Conservation (phyloP, 2,113 vertebrate species). For the Echinops telfairi region DNA sequence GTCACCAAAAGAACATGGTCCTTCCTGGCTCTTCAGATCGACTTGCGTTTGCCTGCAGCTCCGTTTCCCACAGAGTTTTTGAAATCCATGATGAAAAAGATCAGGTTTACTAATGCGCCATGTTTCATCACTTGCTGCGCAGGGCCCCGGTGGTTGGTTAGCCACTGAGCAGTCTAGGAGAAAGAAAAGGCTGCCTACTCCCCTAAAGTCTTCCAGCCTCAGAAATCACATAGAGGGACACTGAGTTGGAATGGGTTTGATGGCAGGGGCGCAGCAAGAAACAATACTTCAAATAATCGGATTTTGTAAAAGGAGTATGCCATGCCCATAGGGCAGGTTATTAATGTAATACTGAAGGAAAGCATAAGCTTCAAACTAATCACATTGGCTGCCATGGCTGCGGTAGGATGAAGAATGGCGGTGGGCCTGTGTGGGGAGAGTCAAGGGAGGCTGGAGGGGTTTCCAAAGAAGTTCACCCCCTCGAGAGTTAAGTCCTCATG, state of each 20-base stretch:
- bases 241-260: no score
- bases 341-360: constrained; percentile 38
- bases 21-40: no score
- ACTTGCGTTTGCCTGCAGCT: no score
- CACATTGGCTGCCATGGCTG: neutral
- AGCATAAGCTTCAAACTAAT: neutral
- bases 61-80: no score
- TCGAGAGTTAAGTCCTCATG: neutral
- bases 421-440: neutral
- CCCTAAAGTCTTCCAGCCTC: neutral
- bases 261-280: neutral
- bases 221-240: no score
- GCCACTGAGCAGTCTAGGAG: neutral
- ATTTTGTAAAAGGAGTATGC: constrained; percentile 17
- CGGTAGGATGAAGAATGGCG: neutral
- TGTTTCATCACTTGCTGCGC: no score
- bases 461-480: neutral
- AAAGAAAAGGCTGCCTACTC: neutral
- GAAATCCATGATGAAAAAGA: no score
- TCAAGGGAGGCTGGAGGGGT: neutral
- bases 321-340: neutral
- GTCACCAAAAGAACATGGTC: no score
- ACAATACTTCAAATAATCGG: neutral
- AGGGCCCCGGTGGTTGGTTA: neutral
- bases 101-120: no score